Percentiles rank a stretch among this genome's conserved stretches.
Conservation (phyloP, 1,140 invertebrate genomes). For the Halesus radiatus region DNA sequence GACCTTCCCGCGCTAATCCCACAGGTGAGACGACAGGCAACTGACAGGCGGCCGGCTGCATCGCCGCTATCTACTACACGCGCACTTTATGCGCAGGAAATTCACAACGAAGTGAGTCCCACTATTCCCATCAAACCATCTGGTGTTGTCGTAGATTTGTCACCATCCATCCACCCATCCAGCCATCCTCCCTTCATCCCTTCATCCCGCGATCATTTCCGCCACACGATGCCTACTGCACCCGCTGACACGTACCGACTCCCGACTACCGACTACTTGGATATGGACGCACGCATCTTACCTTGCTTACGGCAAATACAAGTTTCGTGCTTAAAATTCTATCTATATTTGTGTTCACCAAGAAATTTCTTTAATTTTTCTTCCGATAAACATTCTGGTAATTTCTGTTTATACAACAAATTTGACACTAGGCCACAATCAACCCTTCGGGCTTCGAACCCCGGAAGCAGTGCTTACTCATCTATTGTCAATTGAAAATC, state of each 20-base stretch:
- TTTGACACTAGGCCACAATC: too few species aligned
- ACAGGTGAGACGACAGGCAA: slow-evolving; percentile 20
- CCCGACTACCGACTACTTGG: not conserved
- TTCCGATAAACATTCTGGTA: too few species aligned
- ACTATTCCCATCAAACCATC: slow-evolving; percentile 6
- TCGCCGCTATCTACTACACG: slow-evolving; percentile 11
- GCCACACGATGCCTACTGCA: slow-evolving; percentile 28
- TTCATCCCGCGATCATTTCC: slow-evolving; percentile 7
- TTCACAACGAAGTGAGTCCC: slow-evolving; percentile 54
- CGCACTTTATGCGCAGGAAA: slow-evolving; percentile 52
- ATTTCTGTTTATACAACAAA: too few species aligned
- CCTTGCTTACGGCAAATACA: not conserved
- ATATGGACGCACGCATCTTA: not conserved
- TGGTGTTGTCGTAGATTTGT: slow-evolving; percentile 40
- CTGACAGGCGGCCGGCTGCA: slow-evolving; percentile 34
- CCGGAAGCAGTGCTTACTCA: too few species aligned
- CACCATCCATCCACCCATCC: not conserved
- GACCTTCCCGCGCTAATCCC: slow-evolving; percentile 31
- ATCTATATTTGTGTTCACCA: too few species aligned
- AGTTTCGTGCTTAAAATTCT: not conserved
- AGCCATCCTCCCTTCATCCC: too few species aligned
- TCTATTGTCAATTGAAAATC: too few species aligned
- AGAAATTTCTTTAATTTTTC: too few species aligned
- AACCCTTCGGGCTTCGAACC: too few species aligned
- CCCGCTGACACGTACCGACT: slow-evolving; percentile 21